Conservation (phyloP, 2,113 vertebrate species). For the Myocastor coypus region DNA sequence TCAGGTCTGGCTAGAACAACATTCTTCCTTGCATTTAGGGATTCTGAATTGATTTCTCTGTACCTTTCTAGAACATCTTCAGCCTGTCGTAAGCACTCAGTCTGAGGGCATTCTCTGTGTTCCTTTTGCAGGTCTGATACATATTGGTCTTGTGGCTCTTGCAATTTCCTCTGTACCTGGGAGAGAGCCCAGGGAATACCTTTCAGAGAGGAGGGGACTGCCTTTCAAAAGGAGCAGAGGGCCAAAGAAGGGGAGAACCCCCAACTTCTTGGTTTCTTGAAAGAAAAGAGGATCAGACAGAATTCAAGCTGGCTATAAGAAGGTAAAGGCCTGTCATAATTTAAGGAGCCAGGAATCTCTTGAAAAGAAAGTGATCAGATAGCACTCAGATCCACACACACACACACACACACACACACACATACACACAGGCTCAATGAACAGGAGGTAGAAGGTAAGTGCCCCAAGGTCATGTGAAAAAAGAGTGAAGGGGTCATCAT, state of each 20-base stretch:
- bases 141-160: neutral
- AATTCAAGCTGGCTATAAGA: neutral
- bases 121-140: neutral
- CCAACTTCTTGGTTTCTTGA: conserved; percentile 16
- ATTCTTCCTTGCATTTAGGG: conserved; percentile 18
- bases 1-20: neutral
- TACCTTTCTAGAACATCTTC: neutral
- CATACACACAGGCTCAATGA: neutral
- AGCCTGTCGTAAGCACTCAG: neutral
- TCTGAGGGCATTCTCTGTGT: neutral
- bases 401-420: neutral
- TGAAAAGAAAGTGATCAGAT: neutral
- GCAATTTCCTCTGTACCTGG: neutral
- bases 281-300: conserved; percentile 12
- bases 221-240: neutral
- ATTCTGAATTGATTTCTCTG: neutral
- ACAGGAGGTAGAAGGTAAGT: neutral
- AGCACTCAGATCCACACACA: neutral
- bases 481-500: neutral
- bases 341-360: neutral
- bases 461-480: neutral
- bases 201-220: neutral
- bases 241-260: neutral
- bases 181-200: neutral
- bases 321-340: neutral